Evolutionary conservation across 2,888 invertebrate genomes (phyloP).

Genomic region (Poecilobothrus nobilitatus): DNA sequence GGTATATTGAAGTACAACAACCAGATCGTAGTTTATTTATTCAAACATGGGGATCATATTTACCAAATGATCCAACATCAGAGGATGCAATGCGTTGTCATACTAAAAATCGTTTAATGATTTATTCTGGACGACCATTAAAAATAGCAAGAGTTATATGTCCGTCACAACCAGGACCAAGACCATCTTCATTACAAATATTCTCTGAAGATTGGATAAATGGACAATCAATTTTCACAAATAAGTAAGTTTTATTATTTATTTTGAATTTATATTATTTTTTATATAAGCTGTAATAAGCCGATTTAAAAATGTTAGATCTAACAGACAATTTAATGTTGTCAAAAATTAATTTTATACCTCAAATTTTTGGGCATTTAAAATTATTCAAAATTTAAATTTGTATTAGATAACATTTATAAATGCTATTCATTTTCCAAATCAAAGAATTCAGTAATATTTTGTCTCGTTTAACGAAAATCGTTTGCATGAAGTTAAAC

Average conservation of each 20-base stretch:
- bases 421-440: too few species aligned
- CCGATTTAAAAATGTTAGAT: too few species aligned
- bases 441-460: too few species aligned
- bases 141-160: constrained; percentile 56
- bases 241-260: constrained; percentile 36
- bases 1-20: constrained; percentile 70
- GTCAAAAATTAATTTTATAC: too few species aligned
- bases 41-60: constrained; percentile 72
- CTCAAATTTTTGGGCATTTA: too few species aligned
- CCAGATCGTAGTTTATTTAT: constrained; percentile 73
- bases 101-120: constrained; percentile 67
- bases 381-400: too few species aligned
- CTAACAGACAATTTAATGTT: too few species aligned
- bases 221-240: constrained; percentile 39
- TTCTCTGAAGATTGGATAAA: constrained; percentile 70
- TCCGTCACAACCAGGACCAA: constrained; percentile 59
- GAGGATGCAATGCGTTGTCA: constrained; percentile 61
- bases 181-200: constrained; percentile 62
- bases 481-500: too few species aligned
- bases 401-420: too few species aligned
- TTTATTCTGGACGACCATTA: constrained; percentile 65
- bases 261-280: background rate
- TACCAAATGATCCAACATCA: constrained; percentile 54
- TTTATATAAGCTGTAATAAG: background rate
- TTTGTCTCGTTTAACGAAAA: too few species aligned